Conservation (phyloP, 2,797 vertebrate species). For the Melanotaenia maccullochi region DNA sequence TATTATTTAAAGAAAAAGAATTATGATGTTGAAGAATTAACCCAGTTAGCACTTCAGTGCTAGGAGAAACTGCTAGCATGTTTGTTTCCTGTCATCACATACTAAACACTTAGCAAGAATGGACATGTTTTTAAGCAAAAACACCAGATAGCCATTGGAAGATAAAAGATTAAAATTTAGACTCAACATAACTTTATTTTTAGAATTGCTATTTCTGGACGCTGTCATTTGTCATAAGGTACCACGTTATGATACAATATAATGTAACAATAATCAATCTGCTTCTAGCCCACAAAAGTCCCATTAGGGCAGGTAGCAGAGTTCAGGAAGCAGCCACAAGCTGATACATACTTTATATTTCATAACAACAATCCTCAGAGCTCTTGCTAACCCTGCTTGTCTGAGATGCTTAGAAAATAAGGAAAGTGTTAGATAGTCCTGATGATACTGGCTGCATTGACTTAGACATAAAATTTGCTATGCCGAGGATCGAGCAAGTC, state of each 20-base stretch:
- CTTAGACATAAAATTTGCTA: neutral
- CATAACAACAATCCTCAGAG: neutral
- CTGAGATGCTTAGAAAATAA: neutral
- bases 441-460: neutral
- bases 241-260: neutral
- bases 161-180: neutral
- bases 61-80: no score
- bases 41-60: no score
- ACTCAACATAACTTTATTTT: neutral
- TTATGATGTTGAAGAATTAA: no score
- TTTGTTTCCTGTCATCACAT: constrained; percentile 8
- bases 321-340: neutral
- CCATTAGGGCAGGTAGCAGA: neutral
- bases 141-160: neutral
- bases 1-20: neutral
- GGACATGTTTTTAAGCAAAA: neutral
- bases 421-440: neutral
- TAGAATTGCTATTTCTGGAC: neutral
- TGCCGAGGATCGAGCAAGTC: neutral
- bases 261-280: neutral
- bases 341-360: neutral
- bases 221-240: neutral
- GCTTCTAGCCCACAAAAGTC: neutral
- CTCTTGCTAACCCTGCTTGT: neutral
- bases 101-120: neutral